Evolutionary conservation across 1,140 invertebrate genomes (phyloP).

Genomic region (Hirudo medicinalis): DNA sequence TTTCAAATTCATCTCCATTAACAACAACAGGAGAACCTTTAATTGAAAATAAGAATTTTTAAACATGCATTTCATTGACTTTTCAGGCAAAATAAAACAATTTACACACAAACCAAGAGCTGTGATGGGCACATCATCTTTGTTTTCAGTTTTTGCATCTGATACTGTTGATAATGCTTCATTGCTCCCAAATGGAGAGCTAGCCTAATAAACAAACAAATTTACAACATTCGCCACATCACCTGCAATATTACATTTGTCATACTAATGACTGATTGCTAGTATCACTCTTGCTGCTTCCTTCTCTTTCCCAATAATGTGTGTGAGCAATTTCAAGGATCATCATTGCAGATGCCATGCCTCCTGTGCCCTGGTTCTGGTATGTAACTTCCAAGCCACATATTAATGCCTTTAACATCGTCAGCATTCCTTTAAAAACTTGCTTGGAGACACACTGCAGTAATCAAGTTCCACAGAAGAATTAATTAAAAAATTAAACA

Average conservation of each 20-base stretch:
- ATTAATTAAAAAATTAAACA: neutral
- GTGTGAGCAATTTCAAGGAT: conserved; percentile 94
- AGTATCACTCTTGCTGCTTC: conserved; percentile 36
- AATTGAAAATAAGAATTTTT: conserved; percentile 1
- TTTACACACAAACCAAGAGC: conserved; percentile 27
- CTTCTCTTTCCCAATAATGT: conserved; percentile 88
- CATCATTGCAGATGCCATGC: conserved; percentile 92
- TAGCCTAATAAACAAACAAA: conserved; percentile 40
- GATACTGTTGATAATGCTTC: conserved; percentile 50
- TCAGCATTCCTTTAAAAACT: conserved; percentile 92
- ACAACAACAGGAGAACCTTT: conserved; percentile 39
- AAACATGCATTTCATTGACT: neutral
- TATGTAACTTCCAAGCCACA: conserved; percentile 82
- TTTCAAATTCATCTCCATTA: conserved; percentile 41
- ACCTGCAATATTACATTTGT: neutral
- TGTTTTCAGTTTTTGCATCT: conserved; percentile 29
- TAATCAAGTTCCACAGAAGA: too few species aligned
- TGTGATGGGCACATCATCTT: conserved; percentile 30
- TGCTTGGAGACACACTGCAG: conserved; percentile 35
- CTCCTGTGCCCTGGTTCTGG: conserved; percentile 80
- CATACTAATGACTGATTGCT: conserved; percentile 31
- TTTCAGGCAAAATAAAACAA: conserved; percentile 13
- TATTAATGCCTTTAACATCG: conserved; percentile 72
- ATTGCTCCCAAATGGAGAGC: conserved; percentile 60
- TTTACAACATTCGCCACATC: neutral